Evolutionary conservation across 2,888 invertebrate species (phyloP).

Genomic region (Dryobotodes eremita): DNA sequence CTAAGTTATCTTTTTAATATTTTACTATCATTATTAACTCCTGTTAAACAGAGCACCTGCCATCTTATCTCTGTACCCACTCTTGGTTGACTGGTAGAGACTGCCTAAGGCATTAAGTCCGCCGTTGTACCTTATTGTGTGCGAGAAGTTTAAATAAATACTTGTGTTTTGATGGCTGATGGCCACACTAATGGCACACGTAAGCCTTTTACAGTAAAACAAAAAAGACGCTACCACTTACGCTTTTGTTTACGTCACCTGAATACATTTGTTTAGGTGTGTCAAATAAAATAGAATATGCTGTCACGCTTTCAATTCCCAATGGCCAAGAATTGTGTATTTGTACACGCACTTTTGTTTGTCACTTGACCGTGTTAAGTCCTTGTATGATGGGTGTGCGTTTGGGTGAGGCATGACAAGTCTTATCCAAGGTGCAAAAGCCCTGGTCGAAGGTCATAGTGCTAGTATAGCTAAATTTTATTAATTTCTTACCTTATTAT

Average conservation of each 20-base stretch:
- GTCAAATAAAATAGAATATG: constrained; percentile 26
- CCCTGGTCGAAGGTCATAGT: not conserved
- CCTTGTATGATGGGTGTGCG: constrained; percentile 15
- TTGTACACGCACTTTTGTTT: constrained; percentile 51
- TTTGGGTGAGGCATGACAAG: constrained; percentile 18
- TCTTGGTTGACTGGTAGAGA: too few relatives aligned
- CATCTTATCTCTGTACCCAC: too few relatives aligned
- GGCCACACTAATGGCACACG: not conserved
- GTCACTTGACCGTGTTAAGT: constrained; percentile 22
- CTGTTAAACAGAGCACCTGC: too few relatives aligned
- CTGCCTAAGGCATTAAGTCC: too few relatives aligned
- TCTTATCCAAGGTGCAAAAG: not conserved
- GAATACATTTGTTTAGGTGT: constrained; percentile 22
- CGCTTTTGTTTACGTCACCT: not conserved
- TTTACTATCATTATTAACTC: too few relatives aligned
- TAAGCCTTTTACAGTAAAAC: not conserved
- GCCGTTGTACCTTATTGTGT: too few relatives aligned
- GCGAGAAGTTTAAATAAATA: too few relatives aligned
- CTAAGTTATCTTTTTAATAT: too few relatives aligned
- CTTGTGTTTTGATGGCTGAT: not conserved
- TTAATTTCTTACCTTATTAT: not conserved
- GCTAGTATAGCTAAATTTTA: not conserved
- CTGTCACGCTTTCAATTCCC: constrained; percentile 46
- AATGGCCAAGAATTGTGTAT: constrained; percentile 37
- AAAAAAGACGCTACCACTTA: not conserved